Percentiles rank a stretch among this genome's conserved stretches.
Evolutionary conservation across 1,140 invertebrate genomes (phyloP).

Genomic region (Drosophila serrata): DNA sequence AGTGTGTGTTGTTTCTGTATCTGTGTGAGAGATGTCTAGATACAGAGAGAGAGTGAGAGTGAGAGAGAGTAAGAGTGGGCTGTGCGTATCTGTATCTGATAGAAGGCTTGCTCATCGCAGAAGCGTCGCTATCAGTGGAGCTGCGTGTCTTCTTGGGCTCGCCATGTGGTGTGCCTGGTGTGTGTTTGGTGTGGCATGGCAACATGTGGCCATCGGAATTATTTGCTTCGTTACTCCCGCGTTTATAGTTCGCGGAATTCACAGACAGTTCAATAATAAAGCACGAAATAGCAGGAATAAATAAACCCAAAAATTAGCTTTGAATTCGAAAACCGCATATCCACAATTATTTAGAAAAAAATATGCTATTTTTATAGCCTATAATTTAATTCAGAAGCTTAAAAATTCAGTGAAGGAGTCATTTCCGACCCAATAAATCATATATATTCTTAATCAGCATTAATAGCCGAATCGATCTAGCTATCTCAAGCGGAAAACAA

Average conservation of each 20-base stretch:
- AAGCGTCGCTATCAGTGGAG: slow-evolving; percentile 10
- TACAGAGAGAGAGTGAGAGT: slow-evolving; percentile 1
- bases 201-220: slow-evolving; percentile 35
- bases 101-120: slow-evolving; percentile 16
- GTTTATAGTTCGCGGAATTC: slow-evolving; percentile 35
- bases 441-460: background rate
- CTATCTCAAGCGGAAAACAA: no score
- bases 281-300: background rate
- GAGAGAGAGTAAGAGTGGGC: slow-evolving; percentile 2
- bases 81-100: slow-evolving; percentile 36
- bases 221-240: slow-evolving; percentile 21
- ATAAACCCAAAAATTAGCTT: slow-evolving; percentile 9
- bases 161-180: slow-evolving; percentile 27
- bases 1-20: background rate
- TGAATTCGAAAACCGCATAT: background rate
- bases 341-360: background rate
- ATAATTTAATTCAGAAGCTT: no score
- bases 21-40: background rate
- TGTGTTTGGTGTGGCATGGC: slow-evolving; percentile 14
- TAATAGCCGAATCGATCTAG: no score
- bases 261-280: background rate
- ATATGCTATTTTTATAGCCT: background rate
- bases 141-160: slow-evolving; percentile 7
- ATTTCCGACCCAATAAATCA: background rate
- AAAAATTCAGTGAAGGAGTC: background rate